Evolutionary conservation across 2,888 invertebrate species (phyloP), one percentile per base, ranked within the genome.

Genomic region (Tuta absoluta): DNA sequence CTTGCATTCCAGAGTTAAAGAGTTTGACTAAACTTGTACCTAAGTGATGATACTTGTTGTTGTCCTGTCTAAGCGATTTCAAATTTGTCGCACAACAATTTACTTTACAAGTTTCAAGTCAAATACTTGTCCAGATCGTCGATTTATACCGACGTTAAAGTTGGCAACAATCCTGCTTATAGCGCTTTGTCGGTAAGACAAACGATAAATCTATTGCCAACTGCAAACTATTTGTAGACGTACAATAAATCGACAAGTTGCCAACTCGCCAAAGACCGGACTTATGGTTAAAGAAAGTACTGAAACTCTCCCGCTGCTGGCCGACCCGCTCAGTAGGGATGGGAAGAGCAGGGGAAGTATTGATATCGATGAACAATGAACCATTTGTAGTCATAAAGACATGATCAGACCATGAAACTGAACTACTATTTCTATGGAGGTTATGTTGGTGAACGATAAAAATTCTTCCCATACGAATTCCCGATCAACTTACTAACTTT

Each of bases 201-300:
- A 87, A 87, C 86, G 84, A 80, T 85, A 83, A 86, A 86, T 85
- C 84, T 81, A 70, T 75, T 67, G 69, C 33, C 41, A 45, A 23
- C 11, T 38, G 19, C n/a, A 45, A 70, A 71, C 71, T 70, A 69
- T 66, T 69, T 68, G 73, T 74, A 75, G 77, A 73, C 75, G 74
- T 75, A 77, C 84, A 85, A 90, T 89, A 89, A 89, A 89, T 91
- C 87, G 85, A 86, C 84, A 86, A 87, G 78, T 87, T 84, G 75
- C 78, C 71, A 86, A 89, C 85, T 88, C 79, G 76, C 75, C 76
- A 76, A 87, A 85, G 81, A 84, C 89, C 90, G 90, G 91, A 89
- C 89, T 91, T 91, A 91, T 81, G 87, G 84, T 66, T 83, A 81
- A 91, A 91, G 91, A 91, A 91, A 91, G 84, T 89, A 87, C 86